phyloP scores from a whole-genome alignment of 2,113 vertebrate species.

The Phaetusa simplex region DNA sequence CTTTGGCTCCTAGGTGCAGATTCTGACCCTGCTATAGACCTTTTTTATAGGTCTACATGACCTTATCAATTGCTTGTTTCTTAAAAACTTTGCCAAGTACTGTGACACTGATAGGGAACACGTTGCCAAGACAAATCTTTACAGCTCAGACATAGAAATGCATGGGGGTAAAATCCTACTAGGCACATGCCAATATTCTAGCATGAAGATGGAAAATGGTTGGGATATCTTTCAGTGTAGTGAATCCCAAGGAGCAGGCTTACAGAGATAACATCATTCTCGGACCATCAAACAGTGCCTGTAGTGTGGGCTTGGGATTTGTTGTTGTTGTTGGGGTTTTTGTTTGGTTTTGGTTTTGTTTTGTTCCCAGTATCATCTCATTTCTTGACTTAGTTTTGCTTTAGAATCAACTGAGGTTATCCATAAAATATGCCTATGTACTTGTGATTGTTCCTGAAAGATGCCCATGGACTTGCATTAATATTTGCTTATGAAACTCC shows the following conservation, averaged over 20 bases:
- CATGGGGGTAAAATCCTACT: neutral
- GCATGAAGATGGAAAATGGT: neutral
- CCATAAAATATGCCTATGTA: neutral
- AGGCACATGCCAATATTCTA: neutral
- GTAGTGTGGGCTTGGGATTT: neutral
- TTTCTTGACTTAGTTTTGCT: neutral
- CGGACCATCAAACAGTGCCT: neutral
- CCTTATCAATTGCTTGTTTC: rapidly evolving
- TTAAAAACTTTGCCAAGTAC: neutral
- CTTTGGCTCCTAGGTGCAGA: neutral
- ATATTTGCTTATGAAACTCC: neutral
- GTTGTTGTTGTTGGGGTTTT: neutral
- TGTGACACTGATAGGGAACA: neutral
- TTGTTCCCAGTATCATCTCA: neutral
- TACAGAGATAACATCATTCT: neutral
- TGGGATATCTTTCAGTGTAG: neutral
- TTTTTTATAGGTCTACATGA: neutral
- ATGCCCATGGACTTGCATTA: neutral
- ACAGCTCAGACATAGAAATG: neutral
- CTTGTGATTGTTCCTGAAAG: neutral
- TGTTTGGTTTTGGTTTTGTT: rapidly evolving
- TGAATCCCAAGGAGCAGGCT: neutral
- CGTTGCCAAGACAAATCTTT: neutral
- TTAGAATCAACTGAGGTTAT: neutral
- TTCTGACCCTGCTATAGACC: neutral